These are phyloP conservation scores for Mesocricetus auratus DNA, from an alignment of 2,113 vertebrate species.

Conservation along the genomic window DNA sequence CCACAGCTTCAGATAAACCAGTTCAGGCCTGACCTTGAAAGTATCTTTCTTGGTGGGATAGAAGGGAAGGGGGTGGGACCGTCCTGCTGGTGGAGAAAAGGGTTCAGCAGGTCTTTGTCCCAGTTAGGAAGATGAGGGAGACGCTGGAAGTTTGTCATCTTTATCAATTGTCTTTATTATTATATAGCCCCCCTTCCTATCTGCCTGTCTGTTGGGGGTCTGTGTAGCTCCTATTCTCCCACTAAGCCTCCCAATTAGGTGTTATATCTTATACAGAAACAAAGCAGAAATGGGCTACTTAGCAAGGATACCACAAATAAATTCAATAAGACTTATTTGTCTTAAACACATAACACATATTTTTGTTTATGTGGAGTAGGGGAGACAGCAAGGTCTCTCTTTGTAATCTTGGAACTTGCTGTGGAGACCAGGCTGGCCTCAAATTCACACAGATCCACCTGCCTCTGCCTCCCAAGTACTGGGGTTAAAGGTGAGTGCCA, in stretches of 20 bases:
- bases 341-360: neutral
- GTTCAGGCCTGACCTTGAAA: neutral
- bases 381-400: neutral
- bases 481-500: neutral
- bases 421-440: neutral
- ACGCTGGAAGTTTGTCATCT: neutral
- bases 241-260: neutral
- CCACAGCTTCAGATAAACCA: neutral
- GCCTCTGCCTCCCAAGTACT: neutral
- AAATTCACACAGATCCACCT: neutral
- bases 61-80: neutral
- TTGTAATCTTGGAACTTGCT: neutral
- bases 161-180: neutral
- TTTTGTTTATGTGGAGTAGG: neutral
- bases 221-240: neutral
- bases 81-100: neutral
- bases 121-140: neutral
- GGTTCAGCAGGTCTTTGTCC: neutral
- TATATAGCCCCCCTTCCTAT: neutral
- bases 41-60: neutral
- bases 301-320: neutral
- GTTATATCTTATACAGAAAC: neutral
- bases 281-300: neutral
- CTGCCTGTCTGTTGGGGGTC: neutral
- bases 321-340: neutral